Conservation (phyloP, 2,888 invertebrate genomes). For the Plagiodera versicolora region DNA sequence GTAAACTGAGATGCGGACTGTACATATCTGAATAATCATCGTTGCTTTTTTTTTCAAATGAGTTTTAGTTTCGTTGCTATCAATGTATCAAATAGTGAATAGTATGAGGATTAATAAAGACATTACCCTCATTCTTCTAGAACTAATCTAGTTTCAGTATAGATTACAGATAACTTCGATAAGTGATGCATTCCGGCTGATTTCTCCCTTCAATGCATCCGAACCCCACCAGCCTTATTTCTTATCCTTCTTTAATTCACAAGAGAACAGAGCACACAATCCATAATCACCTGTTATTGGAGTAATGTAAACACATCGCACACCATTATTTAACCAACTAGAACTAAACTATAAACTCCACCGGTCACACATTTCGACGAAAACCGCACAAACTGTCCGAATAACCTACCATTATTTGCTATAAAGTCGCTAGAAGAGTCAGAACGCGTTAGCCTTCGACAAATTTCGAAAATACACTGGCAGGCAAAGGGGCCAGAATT, state of each 20-base stretch:
- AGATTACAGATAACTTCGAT: neutral
- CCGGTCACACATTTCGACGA: neutral
- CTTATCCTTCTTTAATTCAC: conserved; percentile 9
- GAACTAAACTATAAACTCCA: neutral
- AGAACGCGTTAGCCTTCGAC: conserved; percentile 32
- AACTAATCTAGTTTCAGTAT: neutral
- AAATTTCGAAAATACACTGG: conserved; percentile 40
- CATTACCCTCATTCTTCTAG: neutral
- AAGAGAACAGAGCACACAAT: conserved; percentile 18
- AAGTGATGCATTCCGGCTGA: neutral
- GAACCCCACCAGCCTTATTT: neutral
- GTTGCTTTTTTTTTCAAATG: no score
- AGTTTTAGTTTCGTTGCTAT: no score
- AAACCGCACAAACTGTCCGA: conserved; percentile 6
- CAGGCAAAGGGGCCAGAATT: conserved; percentile 39
- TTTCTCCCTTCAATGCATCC: neutral
- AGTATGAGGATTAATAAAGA: neutral
- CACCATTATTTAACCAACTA: conserved; percentile 5
- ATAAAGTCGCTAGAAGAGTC: conserved; percentile 19
- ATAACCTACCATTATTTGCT: conserved; percentile 11
- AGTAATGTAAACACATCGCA: conserved; percentile 38
- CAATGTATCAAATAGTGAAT: no score
- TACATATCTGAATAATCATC: no score
- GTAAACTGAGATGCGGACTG: no score
- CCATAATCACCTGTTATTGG: conserved; percentile 38